A percentile compares a stretch with the other conserved stretches of the same genome.
Conservation (phyloP, 2,888 invertebrate species). For the Phragmatobia fuliginosa region DNA sequence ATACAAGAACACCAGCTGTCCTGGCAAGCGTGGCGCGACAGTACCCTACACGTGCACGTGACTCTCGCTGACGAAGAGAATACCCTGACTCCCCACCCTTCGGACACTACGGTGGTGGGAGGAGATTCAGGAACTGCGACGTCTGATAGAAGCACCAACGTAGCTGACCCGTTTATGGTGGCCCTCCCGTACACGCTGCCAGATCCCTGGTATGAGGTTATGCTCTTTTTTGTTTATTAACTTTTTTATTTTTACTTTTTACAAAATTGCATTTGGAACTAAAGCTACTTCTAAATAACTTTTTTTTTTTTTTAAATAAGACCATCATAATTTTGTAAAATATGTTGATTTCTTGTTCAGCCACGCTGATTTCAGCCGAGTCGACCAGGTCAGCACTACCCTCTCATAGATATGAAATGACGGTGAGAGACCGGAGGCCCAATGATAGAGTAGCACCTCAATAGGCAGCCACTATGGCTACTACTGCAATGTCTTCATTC, state of each 20-base stretch:
- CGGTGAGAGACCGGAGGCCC: too few species aligned
- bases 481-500: too few species aligned
- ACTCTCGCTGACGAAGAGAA: constrained; percentile 61
- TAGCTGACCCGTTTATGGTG: constrained; percentile 77
- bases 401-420: too few species aligned
- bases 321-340: too few species aligned
- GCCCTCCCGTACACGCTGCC: constrained; percentile 62
- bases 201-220: constrained; percentile 46
- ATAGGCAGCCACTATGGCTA: too few species aligned
- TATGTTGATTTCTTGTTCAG: too few species aligned
- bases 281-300: not conserved
- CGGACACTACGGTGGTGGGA: constrained; percentile 60
- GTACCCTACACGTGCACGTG: constrained; percentile 80
- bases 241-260: not conserved
- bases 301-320: not conserved
- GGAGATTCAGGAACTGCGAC: constrained; percentile 44
- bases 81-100: constrained; percentile 48
- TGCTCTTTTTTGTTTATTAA: not conserved
- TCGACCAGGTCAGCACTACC: too few species aligned
- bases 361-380: too few species aligned
- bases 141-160: constrained; percentile 66
- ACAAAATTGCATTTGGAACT: not conserved
- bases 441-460: too few species aligned
- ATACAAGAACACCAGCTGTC: constrained; percentile 82
- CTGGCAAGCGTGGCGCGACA: constrained; percentile 82